Evolutionary conservation across 2,113 vertebrate species (phyloP), one percentile per base, ranked within the genome.

Genomic region (Lucifuga dentata): DNA sequence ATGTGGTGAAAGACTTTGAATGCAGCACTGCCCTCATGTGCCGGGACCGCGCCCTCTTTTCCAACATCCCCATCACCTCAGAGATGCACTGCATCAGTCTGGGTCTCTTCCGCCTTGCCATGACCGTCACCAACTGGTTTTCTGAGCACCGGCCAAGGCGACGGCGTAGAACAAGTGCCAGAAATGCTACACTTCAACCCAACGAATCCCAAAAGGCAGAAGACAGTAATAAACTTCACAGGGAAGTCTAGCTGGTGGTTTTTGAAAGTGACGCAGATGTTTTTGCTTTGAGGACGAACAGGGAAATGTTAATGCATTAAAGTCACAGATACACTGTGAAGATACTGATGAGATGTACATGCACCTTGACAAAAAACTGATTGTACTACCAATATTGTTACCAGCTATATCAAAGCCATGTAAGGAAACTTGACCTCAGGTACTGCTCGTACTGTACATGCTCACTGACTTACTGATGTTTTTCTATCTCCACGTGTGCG

Each of bases 1-100:
- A 93, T 0, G 90, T 95, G 1, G 86, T 96, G 46, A 90, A 90
- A 75, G 94, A 96, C 74, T 87, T 95, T 80, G 94, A 95, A 51
- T 86, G 85, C 71, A 81, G 62, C 2, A 87, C 44, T 0, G 19
- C 15, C 15, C 60, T 81, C 35, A 62, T 84, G 1, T 53, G 90
- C 11, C 85, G 92, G 13, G 93, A 94, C 35, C 92, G 63, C 0
- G 89, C 92, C 43, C 91, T 97, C 59, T 98, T 98, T 44, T 80
- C 93, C 0, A 94, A 96, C 78, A 93, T 97, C 60, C 73, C 94
- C 0, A 88, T 92, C 33, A 85, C 94, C 5, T 93, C 92, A 0
- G 90, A 94, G 1, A 86, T 94, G 8, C 91, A 92, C 44, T 97
- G 96, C 75, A 86, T 95, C 33, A 92, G 90, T 56, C 73, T 95